Base-by-base conservation (phyloP, 1,140 invertebrate genomes). In the Stegodyphus dumicola region DNA sequence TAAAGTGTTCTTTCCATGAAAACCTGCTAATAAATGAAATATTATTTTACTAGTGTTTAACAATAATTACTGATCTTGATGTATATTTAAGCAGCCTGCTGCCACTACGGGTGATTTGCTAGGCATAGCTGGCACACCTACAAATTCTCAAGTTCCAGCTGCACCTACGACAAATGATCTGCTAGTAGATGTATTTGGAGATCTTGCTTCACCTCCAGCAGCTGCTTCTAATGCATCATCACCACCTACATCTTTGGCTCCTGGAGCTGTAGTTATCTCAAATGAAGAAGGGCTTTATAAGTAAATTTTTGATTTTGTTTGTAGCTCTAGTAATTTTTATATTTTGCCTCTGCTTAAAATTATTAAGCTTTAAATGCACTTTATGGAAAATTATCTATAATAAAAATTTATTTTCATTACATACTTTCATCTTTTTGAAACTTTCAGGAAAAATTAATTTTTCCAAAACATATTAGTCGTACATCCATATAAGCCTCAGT, bases 141-240 rank as follows among this genome's bases (percentile, higher is more conserved):
- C 77, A 17, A 69, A 70, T 76, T 93, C 91, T 88, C 93, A 93
- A 89, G 70, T 48, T 49, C 94, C 93, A 70, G 13, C 78, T 60
- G 89, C 86, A 65, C 76, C 92, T 64, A 92, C 93, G 64, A 94
- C 93, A 89, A 94, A 94, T 84, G 94, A 93, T 75, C 93, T 94
- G n/a, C 91, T 98, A 74, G 93, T 97, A n/a, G 96, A 98, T 91
- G 96, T 98, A 18, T 92, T 98, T 73, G 96, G 96, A 49, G 96
- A 97, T 91, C 93, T 96, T 85, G 67, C 76, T 18, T 75, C 85
- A 10, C 79, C 87, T 70, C 86, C 88, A 33, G 49, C 87, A 80
- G 71, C 87, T 88, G 71, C 60, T 73, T 84, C 67, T 87, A 88
- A 77, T 80, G 90, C 91, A 78, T 92, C 93, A 88, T 92, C 93